A percentile compares a stretch with the other conserved stretches of the same genome.
Conservation (phyloP, 1,140 invertebrate genomes). For the Atopsyche davidsoni region DNA sequence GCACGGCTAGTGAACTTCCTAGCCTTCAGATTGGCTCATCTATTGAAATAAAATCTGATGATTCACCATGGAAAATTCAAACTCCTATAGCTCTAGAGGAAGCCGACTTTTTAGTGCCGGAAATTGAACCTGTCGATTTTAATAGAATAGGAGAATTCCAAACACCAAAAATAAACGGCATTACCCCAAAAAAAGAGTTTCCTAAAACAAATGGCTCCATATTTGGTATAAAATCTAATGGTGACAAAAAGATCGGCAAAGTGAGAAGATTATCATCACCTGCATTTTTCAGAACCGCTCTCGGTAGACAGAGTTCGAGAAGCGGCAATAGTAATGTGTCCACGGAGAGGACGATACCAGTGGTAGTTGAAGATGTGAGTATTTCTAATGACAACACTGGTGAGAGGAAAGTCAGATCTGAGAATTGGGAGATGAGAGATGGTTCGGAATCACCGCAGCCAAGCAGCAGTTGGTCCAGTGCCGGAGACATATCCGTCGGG, state of each 20-base stretch:
- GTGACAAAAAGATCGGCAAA: conserved; percentile 42
- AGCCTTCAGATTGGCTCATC: no score
- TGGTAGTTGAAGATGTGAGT: conserved; percentile 3
- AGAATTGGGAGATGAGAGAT: conserved; percentile 38
- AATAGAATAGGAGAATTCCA: conserved; percentile 29
- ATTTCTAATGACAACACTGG: conserved; percentile 27
- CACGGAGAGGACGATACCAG: not conserved
- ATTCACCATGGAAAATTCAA: conserved; percentile 38
- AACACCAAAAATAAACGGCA: conserved; percentile 21
- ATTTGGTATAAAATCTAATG: conserved; percentile 43
- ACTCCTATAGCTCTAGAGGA: conserved; percentile 43
- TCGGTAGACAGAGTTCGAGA: conserved; percentile 45
- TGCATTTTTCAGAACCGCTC: conserved; percentile 57
- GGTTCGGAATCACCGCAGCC: conserved; percentile 43
- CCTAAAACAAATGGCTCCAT: conserved; percentile 46
- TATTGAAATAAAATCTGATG: conserved; percentile 33
- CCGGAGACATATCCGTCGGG: conserved; percentile 42
- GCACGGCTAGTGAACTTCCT: conserved; percentile 1
- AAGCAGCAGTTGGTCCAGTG: conserved; percentile 48
- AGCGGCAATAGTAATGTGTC: conserved; percentile 37
- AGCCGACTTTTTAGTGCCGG: conserved; percentile 42
- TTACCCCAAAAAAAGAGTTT: conserved; percentile 36
- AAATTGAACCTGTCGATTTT: conserved; percentile 42
- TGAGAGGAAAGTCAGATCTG: conserved; percentile 37
- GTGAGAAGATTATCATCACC: conserved; percentile 53